Base-by-base conservation (phyloP, 30 jellyfish, hydroid and myxozoan genomes). In the Mastigias papua region DNA sequence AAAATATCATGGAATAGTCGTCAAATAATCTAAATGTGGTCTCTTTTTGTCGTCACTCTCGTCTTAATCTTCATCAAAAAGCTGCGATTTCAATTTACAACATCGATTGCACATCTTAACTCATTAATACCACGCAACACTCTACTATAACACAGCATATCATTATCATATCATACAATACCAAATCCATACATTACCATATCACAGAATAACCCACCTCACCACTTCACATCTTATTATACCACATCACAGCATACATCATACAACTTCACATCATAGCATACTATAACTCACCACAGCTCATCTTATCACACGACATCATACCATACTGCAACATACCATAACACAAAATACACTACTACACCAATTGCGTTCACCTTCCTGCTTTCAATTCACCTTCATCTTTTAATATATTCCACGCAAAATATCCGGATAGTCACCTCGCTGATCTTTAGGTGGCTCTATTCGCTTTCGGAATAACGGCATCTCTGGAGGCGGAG, bases 401-500 rank as follows among this genome's bases (percentile, higher is more conserved):
- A n/a, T n/a, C n/a, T n/a, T n/a, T n/a, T n/a, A n/a, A n/a, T n/a
- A n/a, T n/a, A n/a, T n/a, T n/a, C n/a, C n/a, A n/a, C n/a, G n/a
- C n/a, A n/a, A n/a, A n/a, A n/a, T n/a, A n/a, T n/a, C n/a, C n/a
- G n/a, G n/a, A n/a, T n/a, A n/a, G n/a, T n/a, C 57, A 69, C 93
- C 87, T 70, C 91, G n/a, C 48, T 78, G 87, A 42, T 71, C 97
- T 28, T 70, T 48, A 28, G 89, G 84, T 20, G 98, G 89, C 58
- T 94, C 98, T 67, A 94, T 79, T 30, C 98, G 80, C 64, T 72
- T 79, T 73, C 76, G 81, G 62, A 94, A 94, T 42, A 87, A 27
- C 21, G 98, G 98, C 98, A 94, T 94, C 42, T 94, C 98, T 15
- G 97, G 97, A 8, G 98, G 95, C 21, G 98, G 98, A 1, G 98